phyloP scores from a whole-genome alignment of 1,140 invertebrate genomes.

The Anagrus nilaparvatae region DNA sequence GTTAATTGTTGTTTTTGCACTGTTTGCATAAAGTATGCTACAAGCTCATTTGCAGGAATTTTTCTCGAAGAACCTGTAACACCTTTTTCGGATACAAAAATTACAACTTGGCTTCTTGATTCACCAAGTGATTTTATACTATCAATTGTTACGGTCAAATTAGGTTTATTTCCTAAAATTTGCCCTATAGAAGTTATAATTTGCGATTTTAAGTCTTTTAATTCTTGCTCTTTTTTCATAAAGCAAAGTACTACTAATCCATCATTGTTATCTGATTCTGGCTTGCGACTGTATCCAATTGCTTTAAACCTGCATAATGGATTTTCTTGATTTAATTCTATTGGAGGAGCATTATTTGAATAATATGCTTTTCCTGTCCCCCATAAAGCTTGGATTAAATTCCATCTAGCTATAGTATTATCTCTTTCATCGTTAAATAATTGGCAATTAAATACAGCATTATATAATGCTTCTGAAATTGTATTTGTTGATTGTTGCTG shows the following conservation, averaged over 20 bases:
- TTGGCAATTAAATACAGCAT: slow-evolving; percentile 72
- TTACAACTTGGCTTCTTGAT: slow-evolving; percentile 64
- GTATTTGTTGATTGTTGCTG: slow-evolving; percentile 47
- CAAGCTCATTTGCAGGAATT: slow-evolving; percentile 64
- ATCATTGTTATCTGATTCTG: slow-evolving; percentile 73
- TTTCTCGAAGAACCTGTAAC: slow-evolving; percentile 54
- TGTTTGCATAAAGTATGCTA: slow-evolving; percentile 55
- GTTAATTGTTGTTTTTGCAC: slow-evolving; percentile 58
- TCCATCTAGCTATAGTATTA: slow-evolving; percentile 84
- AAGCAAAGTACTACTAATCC: slow-evolving; percentile 76
- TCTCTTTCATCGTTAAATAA: slow-evolving; percentile 90
- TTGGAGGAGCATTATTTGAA: slow-evolving; percentile 55
- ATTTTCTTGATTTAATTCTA: slow-evolving; percentile 81
- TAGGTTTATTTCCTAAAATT: slow-evolving; percentile 74
- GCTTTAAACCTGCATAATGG: slow-evolving; percentile 88
- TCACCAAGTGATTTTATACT: slow-evolving; percentile 64
- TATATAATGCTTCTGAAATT: slow-evolving; percentile 58
- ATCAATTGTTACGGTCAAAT: slow-evolving; percentile 67
- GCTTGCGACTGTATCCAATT: slow-evolving; percentile 78
- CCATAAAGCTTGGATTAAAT: slow-evolving; percentile 88
- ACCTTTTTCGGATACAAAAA: slow-evolving; percentile 71
- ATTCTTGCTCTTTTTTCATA: slow-evolving; percentile 65
- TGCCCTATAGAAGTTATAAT: slow-evolving; percentile 56
- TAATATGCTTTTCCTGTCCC: slow-evolving; percentile 78
- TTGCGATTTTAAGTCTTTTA: slow-evolving; percentile 63